Evolutionary conservation across 2,113 vertebrate genomes (phyloP), one percentile per base, ranked within the genome.

Genomic region (Dasypus novemcinctus): DNA sequence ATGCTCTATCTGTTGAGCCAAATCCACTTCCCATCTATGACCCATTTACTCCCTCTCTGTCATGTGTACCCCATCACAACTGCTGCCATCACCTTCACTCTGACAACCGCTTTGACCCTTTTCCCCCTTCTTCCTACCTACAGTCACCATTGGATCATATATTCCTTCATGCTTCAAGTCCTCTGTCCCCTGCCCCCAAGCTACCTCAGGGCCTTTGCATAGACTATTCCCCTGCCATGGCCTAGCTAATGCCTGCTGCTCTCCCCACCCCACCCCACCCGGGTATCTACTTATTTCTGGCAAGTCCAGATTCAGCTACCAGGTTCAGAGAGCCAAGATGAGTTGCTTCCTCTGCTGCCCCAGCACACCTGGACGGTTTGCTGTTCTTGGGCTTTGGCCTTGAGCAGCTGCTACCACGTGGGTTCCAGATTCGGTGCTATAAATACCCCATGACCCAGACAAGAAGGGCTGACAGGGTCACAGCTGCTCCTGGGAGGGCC

Each of bases 361-460:
- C 23, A 49, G 90, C 71, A 59, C 87, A 91, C 95, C 92, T 95
- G 93, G 54, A 31, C 1, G 0, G 21, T 43, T 31, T 72, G 75
- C 76, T 75, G n/a, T 43, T 90, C 81, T 84, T 63, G 52, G 1
- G 14, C 21, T 36, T 29, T 0, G 0, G 54, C 54, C 59, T 14
- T 5, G 9, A 84, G 91, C 84, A 95, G 76, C 95, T 94, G 95
- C 71, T 90, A 66, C 43, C 0, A 1, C 49, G 23, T 41, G 31
- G 72, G 68, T 97, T 97, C 96, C 69, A 11, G 93, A 93, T 78
- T 96, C 13, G 0, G 43, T 63, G 85, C 96, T 97, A 95, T 96
- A 96, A 97, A 97, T 97, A 96, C 12, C 12, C 52, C 9, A 4
- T 10, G 57, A 80, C 87, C 76, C 61, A 93, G 90, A 90, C 91